Conservation (phyloP, 2,797 vertebrate species). For the Bradypodion pumilum region DNA sequence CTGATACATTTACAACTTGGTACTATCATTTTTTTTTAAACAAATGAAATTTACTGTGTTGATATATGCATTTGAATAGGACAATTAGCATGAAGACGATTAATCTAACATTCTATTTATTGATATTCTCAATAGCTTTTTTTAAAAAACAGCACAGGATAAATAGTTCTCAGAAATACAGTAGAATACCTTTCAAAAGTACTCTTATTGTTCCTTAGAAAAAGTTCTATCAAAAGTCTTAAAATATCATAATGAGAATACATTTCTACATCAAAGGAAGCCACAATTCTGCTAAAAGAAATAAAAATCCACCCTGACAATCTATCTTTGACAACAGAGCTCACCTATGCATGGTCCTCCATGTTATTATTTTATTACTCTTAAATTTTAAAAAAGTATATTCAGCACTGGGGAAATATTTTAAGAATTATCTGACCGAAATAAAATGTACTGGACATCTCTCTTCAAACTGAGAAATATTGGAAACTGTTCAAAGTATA, state of each 20-base stretch:
- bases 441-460: slow-evolving; percentile 42
- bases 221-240: background rate
- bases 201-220: background rate
- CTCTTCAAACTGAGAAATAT: slow-evolving; percentile 37
- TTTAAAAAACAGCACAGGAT: background rate
- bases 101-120: background rate
- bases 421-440: slow-evolving; percentile 50
- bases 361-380: slow-evolving; percentile 55
- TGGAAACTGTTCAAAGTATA: slow-evolving; percentile 38
- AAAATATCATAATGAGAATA: slow-evolving; percentile 1
- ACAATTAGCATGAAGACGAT: background rate
- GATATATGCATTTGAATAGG: background rate
- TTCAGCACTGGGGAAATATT: slow-evolving; percentile 49
- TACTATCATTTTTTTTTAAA: background rate
- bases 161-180: background rate
- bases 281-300: slow-evolving; percentile 36
- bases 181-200: background rate
- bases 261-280: slow-evolving; percentile 25
- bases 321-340: slow-evolving; percentile 26
- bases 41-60: background rate
- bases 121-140: background rate
- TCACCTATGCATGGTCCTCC: slow-evolving; percentile 54
- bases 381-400: slow-evolving; percentile 61
- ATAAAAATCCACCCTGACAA: slow-evolving; percentile 39
- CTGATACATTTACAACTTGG: background rate